These are phyloP conservation scores for Acromyrmex charruanus DNA, from an alignment of 1,140 invertebrate genomes.

Conservation along the genomic window DNA sequence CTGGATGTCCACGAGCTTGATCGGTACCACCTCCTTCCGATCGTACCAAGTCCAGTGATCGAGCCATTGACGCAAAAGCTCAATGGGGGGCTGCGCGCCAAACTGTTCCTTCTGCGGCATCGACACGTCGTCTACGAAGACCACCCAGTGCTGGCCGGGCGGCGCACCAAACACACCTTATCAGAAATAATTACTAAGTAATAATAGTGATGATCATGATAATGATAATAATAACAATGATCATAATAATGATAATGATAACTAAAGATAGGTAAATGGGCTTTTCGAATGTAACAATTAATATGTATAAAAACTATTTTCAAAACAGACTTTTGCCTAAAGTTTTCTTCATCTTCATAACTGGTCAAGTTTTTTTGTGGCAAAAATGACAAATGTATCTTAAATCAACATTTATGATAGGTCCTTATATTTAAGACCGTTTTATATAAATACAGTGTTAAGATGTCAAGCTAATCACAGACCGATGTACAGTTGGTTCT, in stretches of 20 bases:
- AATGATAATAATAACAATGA: neutral
- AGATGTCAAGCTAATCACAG: no score
- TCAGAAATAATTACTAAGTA: neutral
- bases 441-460: no score
- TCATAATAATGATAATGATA: no score
- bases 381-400: no score
- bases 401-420: no score
- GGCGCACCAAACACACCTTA: slow-evolving; percentile 64
- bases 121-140: slow-evolving; percentile 98
- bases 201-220: slow-evolving; percentile 80
- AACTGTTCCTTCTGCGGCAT: slow-evolving; percentile 96
- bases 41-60: slow-evolving; percentile 98
- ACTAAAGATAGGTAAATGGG: neutral
- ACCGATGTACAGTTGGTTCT: no score
- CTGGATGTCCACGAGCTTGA: slow-evolving; percentile 95
- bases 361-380: no score
- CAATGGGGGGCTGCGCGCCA: slow-evolving; percentile 97
- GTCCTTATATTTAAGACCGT: no score
- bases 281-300: neutral
- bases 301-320: no score
- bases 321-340: neutral
- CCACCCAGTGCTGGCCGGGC: slow-evolving; percentile 87
- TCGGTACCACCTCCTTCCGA: slow-evolving; percentile 93
- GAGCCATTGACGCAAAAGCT: slow-evolving; percentile 96
- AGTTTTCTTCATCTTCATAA: no score